Evolutionary conservation across 1,140 invertebrate species (phyloP), one percentile per base, ranked within the genome.

Genomic region (Drosophila melanogaster): DNA sequence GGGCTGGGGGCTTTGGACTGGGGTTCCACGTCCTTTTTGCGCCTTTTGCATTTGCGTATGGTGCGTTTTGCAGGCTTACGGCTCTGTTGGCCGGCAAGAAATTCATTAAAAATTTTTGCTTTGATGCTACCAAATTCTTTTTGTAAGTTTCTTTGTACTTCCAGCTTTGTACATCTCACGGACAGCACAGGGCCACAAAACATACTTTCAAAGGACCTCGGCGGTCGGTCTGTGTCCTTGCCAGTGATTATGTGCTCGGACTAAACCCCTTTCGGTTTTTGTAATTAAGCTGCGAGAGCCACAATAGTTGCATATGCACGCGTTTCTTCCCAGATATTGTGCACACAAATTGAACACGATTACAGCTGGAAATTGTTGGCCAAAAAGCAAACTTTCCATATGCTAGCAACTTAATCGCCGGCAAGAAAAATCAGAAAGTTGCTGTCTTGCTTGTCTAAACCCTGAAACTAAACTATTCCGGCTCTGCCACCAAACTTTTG

Each of bases 41-140:
- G 61, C 56, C 72, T 51, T 64, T 53, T 64, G 72, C 76, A 76
- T 83, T 74, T 76, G 70, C 62, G 84, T 75, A 64, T 46, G 67
- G 67, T 79, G 77, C 66, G 85, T 80, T 79, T 79, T 77, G 77
- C 73, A 85, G 83, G 83, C 83, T 87, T 83, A 79, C 66, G 59
- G 41, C 14, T 4, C 41, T 22, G 43, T 64, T 60, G 72, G 62
- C 56, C 66, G 69, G 77, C 78, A 90, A 85, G 81, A 90, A 90
- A 90, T 90, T 90, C 81, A 90, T 90, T 90, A 86, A 79, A 90
- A 80, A 90, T 90, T 87, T 90, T 90, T 90, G 87, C 87, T 90
- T 90, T 90, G 87, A 90, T 90, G 84, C 80, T 86, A 62, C 76
- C 62, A 69, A 90, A 89, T 90, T 89, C 86, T 90, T 85, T 86